A percentile compares a stretch with the other conserved stretches of the same genome.
Evolutionary conservation across 2,113 vertebrate genomes (phyloP).

Genomic region (Syngnathus typhle): DNA sequence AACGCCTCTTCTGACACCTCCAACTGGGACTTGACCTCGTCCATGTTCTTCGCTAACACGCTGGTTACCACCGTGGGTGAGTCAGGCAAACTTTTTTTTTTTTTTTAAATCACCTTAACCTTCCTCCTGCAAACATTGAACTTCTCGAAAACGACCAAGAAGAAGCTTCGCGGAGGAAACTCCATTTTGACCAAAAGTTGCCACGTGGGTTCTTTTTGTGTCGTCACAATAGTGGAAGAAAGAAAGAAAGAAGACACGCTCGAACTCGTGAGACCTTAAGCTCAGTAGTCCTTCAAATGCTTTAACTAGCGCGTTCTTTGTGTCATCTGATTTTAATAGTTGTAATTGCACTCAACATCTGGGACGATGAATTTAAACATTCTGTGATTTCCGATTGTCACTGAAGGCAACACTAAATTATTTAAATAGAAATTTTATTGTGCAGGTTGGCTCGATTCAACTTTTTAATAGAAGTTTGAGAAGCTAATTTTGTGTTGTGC

Average conservation of each 20-base stretch:
- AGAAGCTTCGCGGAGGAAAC: not conserved
- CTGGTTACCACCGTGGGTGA: slow-evolving; percentile 87
- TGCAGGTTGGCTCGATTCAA: too few relatives aligned
- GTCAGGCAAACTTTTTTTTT: slow-evolving; percentile 26
- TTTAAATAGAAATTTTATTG: not conserved
- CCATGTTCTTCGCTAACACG: slow-evolving; percentile 85
- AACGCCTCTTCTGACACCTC: slow-evolving; percentile 61
- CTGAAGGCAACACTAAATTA: not conserved
- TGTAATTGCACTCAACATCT: too few relatives aligned
- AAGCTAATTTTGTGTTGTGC: not conserved
- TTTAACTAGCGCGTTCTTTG: not conserved
- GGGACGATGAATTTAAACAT: too few relatives aligned
- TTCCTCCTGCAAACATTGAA: not conserved
- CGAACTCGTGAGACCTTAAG: not conserved
- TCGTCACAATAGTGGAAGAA: not conserved
- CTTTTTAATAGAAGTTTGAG: too few relatives aligned
- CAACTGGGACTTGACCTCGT: slow-evolving; percentile 81
- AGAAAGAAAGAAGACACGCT: not conserved
- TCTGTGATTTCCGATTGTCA: not conserved
- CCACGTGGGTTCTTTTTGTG: not conserved
- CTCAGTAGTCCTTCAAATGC: not conserved
- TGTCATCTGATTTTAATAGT: not conserved
- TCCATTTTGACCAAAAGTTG: not conserved
- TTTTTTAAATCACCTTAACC: not conserved
- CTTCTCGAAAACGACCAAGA: not conserved